Conservation (phyloP, 2,113 vertebrate genomes). For the Loxodonta africana region DNA sequence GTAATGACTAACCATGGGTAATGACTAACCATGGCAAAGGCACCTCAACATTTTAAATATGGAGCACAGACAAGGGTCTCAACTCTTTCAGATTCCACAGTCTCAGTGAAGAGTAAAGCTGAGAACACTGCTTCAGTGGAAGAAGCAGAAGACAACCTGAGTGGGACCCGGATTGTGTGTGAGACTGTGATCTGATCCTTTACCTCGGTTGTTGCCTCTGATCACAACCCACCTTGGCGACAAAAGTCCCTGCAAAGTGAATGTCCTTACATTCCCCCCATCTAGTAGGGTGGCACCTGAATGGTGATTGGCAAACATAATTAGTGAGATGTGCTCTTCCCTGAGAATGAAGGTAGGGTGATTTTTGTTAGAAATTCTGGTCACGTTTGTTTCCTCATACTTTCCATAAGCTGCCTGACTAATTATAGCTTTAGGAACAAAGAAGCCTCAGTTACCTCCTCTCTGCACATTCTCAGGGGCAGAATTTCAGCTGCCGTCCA, state of each 20-base stretch:
- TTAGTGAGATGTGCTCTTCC: neutral
- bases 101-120: conserved; percentile 61
- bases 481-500: conserved; percentile 17
- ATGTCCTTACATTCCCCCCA: conserved; percentile 61
- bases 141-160: conserved; percentile 96
- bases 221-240: conserved; percentile 92
- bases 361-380: neutral
- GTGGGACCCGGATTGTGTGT: conserved; percentile 98
- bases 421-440: conserved; percentile 66
- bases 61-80: neutral
- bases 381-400: conserved; percentile 50
- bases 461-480: neutral
- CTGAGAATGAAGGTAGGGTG: neutral
- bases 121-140: conserved; percentile 87
- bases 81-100: conserved; percentile 58
- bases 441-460: conserved; percentile 1
- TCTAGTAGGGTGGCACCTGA: neutral
- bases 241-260: conserved; percentile 84
- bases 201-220: conserved; percentile 96
- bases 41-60: neutral
- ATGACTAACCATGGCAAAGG: neutral
- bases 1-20: neutral
- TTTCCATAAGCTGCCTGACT: conserved; percentile 24
- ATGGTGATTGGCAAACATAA: neutral
- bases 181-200: conserved; percentile 98